Percentiles rank a stretch among this genome's conserved stretches.
These are phyloP conservation scores for Macrostomum lignano DNA, from an alignment of 1,140 invertebrate genomes.

Conservation along the genomic window DNA sequence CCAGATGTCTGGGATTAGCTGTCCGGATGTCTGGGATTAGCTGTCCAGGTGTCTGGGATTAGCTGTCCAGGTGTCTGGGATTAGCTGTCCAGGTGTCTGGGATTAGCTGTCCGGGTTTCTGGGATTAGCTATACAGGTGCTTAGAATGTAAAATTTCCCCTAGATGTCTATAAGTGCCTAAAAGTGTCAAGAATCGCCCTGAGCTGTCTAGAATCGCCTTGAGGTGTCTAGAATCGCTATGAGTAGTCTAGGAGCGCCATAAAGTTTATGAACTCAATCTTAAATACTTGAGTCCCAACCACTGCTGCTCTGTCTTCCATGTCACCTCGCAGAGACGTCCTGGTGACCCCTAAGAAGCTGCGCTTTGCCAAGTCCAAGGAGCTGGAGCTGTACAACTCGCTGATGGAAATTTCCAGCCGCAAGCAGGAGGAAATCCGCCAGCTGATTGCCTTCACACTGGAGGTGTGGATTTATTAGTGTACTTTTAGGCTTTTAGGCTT, in stretches of 20 bases:
- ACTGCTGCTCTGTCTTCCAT: neutral
- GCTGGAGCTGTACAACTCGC: constrained; percentile 42
- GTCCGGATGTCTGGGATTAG: no score
- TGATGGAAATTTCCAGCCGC: constrained; percentile 40
- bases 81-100: no score
- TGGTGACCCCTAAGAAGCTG: constrained; percentile 52
- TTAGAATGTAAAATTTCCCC: no score
- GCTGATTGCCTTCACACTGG: constrained; percentile 44
- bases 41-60: no score
- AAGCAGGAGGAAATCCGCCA: constrained; percentile 49
- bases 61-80: no score
- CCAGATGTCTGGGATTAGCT: no score
- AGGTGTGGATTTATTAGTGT: constrained; percentile 12
- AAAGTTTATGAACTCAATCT: neutral
- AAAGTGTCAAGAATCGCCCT: no score
- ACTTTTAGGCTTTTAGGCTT: neutral
- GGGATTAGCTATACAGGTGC: no score
- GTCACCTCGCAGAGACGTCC: constrained; percentile 39
- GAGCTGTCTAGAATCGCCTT: no score
- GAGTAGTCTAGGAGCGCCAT: neutral
- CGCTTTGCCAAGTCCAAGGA: constrained; percentile 51
- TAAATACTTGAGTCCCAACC: neutral
- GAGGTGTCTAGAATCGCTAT: neutral
- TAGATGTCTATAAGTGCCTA: no score
- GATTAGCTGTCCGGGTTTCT: no score